Evolutionary conservation across 2,888 invertebrate species (phyloP), one percentile per base, ranked within the genome.

Genomic region (Agrilus biguttatus): DNA sequence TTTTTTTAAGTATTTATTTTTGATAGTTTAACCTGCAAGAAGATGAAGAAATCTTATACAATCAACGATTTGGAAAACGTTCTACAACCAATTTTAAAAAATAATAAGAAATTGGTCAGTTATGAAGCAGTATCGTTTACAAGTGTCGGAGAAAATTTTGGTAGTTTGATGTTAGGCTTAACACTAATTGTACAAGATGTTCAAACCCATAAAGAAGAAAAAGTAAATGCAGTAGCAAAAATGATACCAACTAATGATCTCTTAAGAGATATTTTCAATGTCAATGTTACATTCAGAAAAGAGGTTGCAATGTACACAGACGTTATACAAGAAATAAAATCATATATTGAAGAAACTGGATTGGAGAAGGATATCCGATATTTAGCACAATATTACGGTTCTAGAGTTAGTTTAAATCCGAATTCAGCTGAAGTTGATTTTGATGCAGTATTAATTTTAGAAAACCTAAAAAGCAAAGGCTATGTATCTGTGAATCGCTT

Each of bases 61-160:
- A 49, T 49, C 12, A 33, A 43, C 36, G 33, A 47, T 6, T 42
- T 49, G 17, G 39, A 49, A 17, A 33, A 43, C 13, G 36, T 49
- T 13, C 36, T 49, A 39, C 28, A 40, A 33, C 43, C 45, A 14
- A 37, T 39, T 8, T 13, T 49, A n/a, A 37, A 40, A 32, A n/a
- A 33, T 5, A 38, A 44, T 37, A 28, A 41, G 12, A 43, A 36
- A 39, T 40, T 52, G 14, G 19, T 58, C 2, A 53, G 60, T 0
- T 66, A 65, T 40, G 51, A 53, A n/a, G 58, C 61, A 13, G 55
- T 57, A n/a, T 60, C 60, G 45, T 54, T 71, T 13, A 68, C 69
- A 34, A 68, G 68, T 14, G 65, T 69, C 0, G 75, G 75, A 2
- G 76, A 76, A 49, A 75, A 76, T 53, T 76, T 74, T 53, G 75